Evolutionary conservation across 2,113 vertebrate genomes (phyloP).

Genomic region (Misgurnus mizolepis): DNA sequence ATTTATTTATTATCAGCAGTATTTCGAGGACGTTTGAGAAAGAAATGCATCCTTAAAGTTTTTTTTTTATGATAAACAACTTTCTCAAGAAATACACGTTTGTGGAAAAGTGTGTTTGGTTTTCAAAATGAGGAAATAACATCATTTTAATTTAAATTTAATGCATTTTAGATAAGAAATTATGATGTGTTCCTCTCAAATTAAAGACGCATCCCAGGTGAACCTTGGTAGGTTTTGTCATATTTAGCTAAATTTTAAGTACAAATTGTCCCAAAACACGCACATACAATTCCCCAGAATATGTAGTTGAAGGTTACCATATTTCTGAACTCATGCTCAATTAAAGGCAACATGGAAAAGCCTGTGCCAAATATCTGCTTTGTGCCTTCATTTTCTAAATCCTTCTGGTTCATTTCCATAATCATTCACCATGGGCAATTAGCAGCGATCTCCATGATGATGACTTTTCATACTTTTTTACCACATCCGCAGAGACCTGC

Average conservation of each 20-base stretch:
- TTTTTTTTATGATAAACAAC: too few relatives aligned
- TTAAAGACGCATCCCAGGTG: too few relatives aligned
- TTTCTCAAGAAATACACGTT: too few relatives aligned
- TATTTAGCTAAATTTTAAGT: neutral
- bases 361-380: conserved; percentile 63
- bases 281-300: conserved; percentile 55
- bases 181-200: too few relatives aligned
- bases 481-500: conserved; percentile 59
- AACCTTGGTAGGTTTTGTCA: neutral
- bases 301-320: conserved; percentile 65
- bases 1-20: too few relatives aligned
- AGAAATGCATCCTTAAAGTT: too few relatives aligned
- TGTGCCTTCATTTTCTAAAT: conserved; percentile 66
- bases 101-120: too few relatives aligned
- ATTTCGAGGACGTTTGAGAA: too few relatives aligned
- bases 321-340: conserved; percentile 64
- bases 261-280: neutral
- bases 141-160: too few relatives aligned
- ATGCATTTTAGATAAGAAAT: too few relatives aligned
- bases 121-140: too few relatives aligned
- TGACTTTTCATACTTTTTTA: conserved; percentile 62
- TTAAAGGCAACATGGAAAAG: conserved; percentile 64
- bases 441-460: conserved; percentile 63
- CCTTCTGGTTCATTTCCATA: conserved; percentile 72
- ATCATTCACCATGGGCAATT: conserved; percentile 68